Conservation (phyloP, 2,888 invertebrate genomes). For the Andrena praecox region DNA sequence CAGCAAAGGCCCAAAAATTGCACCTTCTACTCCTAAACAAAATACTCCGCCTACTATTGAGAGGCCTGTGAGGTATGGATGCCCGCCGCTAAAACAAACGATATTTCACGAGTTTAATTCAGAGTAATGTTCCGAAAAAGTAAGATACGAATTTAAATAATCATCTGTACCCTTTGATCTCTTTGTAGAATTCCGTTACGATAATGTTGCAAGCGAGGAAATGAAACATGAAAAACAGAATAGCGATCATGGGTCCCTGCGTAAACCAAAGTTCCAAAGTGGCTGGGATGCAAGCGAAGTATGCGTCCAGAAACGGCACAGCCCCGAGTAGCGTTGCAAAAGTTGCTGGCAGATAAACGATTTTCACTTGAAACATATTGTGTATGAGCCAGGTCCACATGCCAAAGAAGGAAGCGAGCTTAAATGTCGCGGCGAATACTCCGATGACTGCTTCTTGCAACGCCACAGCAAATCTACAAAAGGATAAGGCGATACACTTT, state of each 20-base stretch:
- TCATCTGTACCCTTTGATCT: slow-evolving; percentile 94
- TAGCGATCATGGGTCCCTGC: slow-evolving; percentile 93
- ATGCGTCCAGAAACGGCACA: slow-evolving; percentile 97
- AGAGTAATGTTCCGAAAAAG: background rate
- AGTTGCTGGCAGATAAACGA: slow-evolving; percentile 98
- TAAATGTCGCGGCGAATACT: slow-evolving; percentile 98
- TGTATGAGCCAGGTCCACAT: slow-evolving; percentile 99
- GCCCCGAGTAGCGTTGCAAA: slow-evolving; percentile 97
- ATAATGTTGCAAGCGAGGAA: slow-evolving; percentile 96
- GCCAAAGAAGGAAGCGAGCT: slow-evolving; percentile 98
- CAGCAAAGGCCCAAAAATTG: slow-evolving; percentile 97
- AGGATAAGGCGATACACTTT: background rate
- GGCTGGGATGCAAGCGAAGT: slow-evolving; percentile 97
- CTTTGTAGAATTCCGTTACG: slow-evolving; percentile 98
- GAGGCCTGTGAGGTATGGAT: slow-evolving; percentile 98
- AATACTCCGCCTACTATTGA: slow-evolving; percentile 99
- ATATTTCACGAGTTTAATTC: background rate
- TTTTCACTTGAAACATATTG: slow-evolving; percentile 96
- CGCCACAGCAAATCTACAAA: slow-evolving; percentile 90
- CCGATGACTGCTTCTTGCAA: slow-evolving; percentile 96
- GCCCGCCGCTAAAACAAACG: slow-evolving; percentile 90
- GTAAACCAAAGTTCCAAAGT: slow-evolving; percentile 97
- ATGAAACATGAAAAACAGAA: slow-evolving; percentile 93
- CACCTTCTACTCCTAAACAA: slow-evolving; percentile 98
- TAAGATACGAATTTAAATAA: slow-evolving; percentile 11